These are phyloP conservation scores for Hypomesus transpacificus DNA, from an alignment of 2,113 vertebrate genomes.

Conservation along the genomic window DNA sequence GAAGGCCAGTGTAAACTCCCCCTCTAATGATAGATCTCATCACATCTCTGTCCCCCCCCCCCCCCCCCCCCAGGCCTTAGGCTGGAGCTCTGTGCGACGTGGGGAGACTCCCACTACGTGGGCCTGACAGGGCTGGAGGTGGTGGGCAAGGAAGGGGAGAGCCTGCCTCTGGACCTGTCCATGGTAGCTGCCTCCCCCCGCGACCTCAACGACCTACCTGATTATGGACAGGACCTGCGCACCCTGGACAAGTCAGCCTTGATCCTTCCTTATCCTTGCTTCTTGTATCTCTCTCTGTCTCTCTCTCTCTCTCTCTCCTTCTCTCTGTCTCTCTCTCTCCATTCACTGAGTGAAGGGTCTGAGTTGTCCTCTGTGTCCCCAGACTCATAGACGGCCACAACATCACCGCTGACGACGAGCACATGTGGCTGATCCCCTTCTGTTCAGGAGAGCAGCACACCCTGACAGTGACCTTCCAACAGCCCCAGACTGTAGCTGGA, in stretches of 20 bases:
- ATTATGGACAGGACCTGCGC: slow-evolving; percentile 78
- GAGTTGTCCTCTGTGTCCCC: slow-evolving; percentile 24
- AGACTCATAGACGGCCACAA: slow-evolving; percentile 92
- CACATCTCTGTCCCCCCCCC: background rate
- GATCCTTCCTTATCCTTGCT: background rate
- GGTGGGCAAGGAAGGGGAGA: slow-evolving; percentile 81
- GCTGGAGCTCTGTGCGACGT: slow-evolving; percentile 83
- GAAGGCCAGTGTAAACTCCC: background rate
- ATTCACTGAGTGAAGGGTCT: background rate
- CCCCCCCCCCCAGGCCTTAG: slow-evolving; percentile 74
- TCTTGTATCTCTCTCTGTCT: background rate
- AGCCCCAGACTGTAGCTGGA: slow-evolving; percentile 79
- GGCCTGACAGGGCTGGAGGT: slow-evolving; percentile 92
- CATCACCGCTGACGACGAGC: slow-evolving; percentile 85
- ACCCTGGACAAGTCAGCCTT: slow-evolving; percentile 86
- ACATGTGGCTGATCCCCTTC: slow-evolving; percentile 98
- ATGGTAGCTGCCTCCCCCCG: slow-evolving; percentile 82
- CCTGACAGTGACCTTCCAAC: slow-evolving; percentile 78
- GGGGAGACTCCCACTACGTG: slow-evolving; percentile 90
- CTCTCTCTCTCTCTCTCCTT: background rate
- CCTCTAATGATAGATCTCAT: too few relatives aligned
- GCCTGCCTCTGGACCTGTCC: slow-evolving; percentile 73
- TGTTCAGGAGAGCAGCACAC: slow-evolving; percentile 79
- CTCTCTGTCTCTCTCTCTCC: background rate
- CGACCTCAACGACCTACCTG: slow-evolving; percentile 86